These are phyloP conservation scores for Tipula lateralis DNA, from an alignment of 2,888 invertebrate species.

Conservation along the genomic window DNA sequence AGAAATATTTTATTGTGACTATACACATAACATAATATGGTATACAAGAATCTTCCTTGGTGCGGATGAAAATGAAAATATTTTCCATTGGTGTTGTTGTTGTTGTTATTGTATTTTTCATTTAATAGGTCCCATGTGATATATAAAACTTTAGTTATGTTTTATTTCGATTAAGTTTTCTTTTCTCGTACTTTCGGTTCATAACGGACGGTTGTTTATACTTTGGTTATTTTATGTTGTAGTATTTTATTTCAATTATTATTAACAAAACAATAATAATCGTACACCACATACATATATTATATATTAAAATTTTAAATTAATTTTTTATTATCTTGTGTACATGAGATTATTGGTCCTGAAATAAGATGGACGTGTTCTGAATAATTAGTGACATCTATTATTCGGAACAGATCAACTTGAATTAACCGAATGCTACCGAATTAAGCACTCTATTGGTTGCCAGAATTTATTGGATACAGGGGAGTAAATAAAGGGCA, in stretches of 20 bases:
- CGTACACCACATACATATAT: background rate
- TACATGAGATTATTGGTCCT: too few species aligned
- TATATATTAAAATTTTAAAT: background rate
- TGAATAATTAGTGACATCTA: too few species aligned
- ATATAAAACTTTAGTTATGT: constrained; percentile 13
- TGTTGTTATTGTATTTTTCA: background rate
- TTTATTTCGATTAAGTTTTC: constrained; percentile 5
- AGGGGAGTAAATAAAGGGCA: too few species aligned
- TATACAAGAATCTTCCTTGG: background rate
- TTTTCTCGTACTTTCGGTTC: background rate
- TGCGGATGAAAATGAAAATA: background rate
- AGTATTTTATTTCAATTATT: background rate
- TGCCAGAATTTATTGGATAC: too few species aligned
- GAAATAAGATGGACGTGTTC: too few species aligned
- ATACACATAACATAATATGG: background rate
- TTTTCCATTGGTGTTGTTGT: background rate
- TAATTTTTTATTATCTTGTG: background rate
- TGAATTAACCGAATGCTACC: too few species aligned
- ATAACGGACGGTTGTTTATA: background rate
- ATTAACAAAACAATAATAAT: background rate
- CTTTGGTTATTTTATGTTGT: background rate
- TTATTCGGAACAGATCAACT: too few species aligned
- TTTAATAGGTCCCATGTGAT: constrained; percentile 13
- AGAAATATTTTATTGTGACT: background rate
- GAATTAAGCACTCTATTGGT: too few species aligned